phyloP scores from a whole-genome alignment of 1,140 invertebrate species.

The Zaprionus vittiger region DNA sequence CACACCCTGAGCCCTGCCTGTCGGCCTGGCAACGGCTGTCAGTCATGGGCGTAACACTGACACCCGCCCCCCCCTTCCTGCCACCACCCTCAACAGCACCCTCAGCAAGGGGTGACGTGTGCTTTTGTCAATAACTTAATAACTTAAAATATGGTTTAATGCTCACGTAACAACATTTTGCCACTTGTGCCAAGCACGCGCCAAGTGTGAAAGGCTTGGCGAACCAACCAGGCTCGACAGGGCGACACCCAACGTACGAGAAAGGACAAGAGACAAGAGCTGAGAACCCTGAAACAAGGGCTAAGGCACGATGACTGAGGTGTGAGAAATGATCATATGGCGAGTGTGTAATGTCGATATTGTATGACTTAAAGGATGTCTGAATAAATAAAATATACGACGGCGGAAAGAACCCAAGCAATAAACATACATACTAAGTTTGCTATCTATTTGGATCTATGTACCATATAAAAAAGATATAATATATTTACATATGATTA shows the following conservation, averaged over 20 bases:
- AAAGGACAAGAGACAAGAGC: neutral
- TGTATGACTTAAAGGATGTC: neutral
- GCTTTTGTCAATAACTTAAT: conserved; percentile 83
- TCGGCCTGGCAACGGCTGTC: conserved; percentile 44
- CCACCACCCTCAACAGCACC: neutral
- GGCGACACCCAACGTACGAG: neutral
- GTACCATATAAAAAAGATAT: too few relatives aligned
- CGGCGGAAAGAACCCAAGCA: neutral
- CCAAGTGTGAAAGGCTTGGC: conserved; percentile 64
- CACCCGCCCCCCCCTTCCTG: neutral
- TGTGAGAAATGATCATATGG: conserved; percentile 19
- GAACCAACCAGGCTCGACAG: conserved; percentile 9
- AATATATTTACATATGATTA: too few relatives aligned
- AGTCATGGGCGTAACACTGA: conserved; percentile 29
- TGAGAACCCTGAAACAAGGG: conserved; percentile 30
- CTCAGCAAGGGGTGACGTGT: conserved; percentile 69
- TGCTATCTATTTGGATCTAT: too few relatives aligned
- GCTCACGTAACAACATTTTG: conserved; percentile 82
- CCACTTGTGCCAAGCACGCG: conserved; percentile 73
- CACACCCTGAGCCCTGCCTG: conserved; percentile 22
- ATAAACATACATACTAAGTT: too few relatives aligned
- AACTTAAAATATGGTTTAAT: conserved; percentile 83
- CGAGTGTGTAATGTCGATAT: neutral
- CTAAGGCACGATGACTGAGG: conserved; percentile 23
- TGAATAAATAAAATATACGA: neutral